Evolutionary conservation across 2,888 invertebrate genomes (phyloP), one percentile per base, ranked within the genome.

Genomic region (Muscina levida): DNA sequence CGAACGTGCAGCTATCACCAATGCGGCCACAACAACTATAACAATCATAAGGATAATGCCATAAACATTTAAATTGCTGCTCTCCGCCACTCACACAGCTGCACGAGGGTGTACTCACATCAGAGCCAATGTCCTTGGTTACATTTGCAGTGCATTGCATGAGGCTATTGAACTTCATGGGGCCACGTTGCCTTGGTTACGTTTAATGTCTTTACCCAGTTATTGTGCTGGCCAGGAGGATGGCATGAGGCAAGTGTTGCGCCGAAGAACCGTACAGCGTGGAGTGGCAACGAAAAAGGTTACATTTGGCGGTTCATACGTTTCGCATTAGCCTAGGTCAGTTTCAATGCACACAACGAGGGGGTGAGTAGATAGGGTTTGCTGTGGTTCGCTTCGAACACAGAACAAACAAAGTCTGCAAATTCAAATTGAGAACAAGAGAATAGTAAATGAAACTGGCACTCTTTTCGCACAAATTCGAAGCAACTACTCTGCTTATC

Each of bases 131-230:
- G 85, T 86, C 86, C 86, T 86, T 86, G 85, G 84, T 57, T 75
- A 51, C 56, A 85, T 85, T 86, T 82, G 82, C 84, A 83, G 84
- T 85, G 79, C 84, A 84, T 83, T 83, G 83, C 83, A 85, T 78
- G 81, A 84, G 85, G 84, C 74, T 83, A 82, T 83, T 85, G 85
- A 85, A 85, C 85, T 84, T 85, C 83, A 82, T 70, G 80, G 77
- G 77, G 81, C 81, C 79, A 82, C 62, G 53, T 85, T 83, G 83
- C 85, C 85, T 84, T 85, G 85, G 84, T 79, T 82, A 82, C 39
- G 72, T 75, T 75, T 44, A 68, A 77, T 67, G 71, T 73, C 46
- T 48, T 37, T 66, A 75, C 66, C 46, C 79, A 42, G 59, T 68
- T 46, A 22, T 42, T 24, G 56, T 11, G 39, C 1, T 10, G 22